Evolutionary conservation across 2,113 vertebrate genomes (phyloP).

Genomic region (Romanogobio albipinnatus): DNA sequence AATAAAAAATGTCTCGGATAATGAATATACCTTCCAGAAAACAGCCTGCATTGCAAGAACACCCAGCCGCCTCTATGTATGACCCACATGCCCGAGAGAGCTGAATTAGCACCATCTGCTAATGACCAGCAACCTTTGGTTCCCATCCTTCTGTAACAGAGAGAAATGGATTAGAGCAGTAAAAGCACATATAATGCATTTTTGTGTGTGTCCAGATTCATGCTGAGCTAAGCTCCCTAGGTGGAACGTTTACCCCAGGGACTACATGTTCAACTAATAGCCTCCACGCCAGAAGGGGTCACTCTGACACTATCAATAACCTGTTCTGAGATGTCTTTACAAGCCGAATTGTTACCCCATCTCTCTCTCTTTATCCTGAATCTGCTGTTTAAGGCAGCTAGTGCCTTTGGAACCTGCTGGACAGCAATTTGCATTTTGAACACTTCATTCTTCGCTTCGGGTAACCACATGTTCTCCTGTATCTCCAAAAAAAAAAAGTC

Average conservation of each 20-base stretch:
- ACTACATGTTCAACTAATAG: constrained; percentile 29
- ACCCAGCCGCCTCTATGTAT: background rate
- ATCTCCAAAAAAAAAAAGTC: constrained; percentile 13
- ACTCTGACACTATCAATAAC: constrained; percentile 47
- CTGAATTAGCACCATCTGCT: constrained; percentile 42
- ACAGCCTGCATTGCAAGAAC: constrained; percentile 18
- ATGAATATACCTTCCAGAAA: constrained; percentile 11
- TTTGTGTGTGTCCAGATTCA: background rate
- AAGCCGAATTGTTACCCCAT: background rate
- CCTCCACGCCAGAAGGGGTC: constrained; percentile 48
- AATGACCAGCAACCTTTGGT: constrained; percentile 22
- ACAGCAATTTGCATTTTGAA: constrained; percentile 38
- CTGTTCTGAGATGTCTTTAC: constrained; percentile 22
- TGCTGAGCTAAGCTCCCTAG: constrained; percentile 29
- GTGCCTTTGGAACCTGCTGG: constrained; percentile 16
- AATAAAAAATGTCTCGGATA: background rate
- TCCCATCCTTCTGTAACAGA: constrained; percentile 8
- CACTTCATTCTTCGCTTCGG: constrained; percentile 19
- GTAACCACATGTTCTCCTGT: constrained; percentile 23
- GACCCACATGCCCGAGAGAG: constrained; percentile 28
- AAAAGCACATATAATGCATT: constrained; percentile 34
- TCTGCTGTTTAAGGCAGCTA: constrained; percentile 1
- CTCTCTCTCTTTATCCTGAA: background rate
- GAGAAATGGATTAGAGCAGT: constrained; percentile 2
- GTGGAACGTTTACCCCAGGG: background rate